Conservation (phyloP, 2,113 vertebrate genomes). For the Marmota monax region DNA sequence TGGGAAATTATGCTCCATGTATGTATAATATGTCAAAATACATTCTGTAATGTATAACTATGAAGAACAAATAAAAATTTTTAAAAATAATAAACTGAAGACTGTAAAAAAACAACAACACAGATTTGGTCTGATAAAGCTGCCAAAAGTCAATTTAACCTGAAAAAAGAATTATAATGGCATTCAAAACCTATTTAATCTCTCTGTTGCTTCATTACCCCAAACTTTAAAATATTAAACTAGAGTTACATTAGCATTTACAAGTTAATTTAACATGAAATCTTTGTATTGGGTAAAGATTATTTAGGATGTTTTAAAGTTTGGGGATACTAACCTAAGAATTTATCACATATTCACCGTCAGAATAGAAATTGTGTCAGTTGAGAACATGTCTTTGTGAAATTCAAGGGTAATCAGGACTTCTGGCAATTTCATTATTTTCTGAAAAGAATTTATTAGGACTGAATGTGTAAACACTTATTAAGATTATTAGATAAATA, state of each 20-base stretch:
- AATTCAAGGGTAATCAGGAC: not conserved
- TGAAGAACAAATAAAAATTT: too few species aligned
- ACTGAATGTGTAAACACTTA: not conserved
- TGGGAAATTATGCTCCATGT: too few species aligned
- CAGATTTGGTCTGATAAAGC: not conserved
- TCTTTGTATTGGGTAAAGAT: not conserved
- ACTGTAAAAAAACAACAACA: too few species aligned
- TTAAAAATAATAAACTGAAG: too few species aligned
- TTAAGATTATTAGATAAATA: constrained; percentile 40
- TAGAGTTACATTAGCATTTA: not conserved
- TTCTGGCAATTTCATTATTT: constrained; percentile 5
- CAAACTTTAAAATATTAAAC: constrained; percentile 7
- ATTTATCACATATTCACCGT: not conserved
- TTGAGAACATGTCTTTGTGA: not conserved
- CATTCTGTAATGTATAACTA: too few species aligned
- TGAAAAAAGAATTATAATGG: not conserved
- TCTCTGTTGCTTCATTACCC: not conserved
- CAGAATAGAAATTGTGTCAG: not conserved
- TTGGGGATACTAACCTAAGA: not conserved
- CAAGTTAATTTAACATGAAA: not conserved
- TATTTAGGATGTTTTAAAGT: not conserved
- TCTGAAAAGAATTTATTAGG: not conserved
- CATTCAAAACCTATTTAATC: not conserved
- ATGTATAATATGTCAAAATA: too few species aligned
- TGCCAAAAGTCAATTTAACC: not conserved